Percentiles rank a stretch among this genome's conserved stretches.
These are phyloP conservation scores for Platycnemis pennipes DNA, from an alignment of 2,888 invertebrate genomes.

Conservation along the genomic window DNA sequence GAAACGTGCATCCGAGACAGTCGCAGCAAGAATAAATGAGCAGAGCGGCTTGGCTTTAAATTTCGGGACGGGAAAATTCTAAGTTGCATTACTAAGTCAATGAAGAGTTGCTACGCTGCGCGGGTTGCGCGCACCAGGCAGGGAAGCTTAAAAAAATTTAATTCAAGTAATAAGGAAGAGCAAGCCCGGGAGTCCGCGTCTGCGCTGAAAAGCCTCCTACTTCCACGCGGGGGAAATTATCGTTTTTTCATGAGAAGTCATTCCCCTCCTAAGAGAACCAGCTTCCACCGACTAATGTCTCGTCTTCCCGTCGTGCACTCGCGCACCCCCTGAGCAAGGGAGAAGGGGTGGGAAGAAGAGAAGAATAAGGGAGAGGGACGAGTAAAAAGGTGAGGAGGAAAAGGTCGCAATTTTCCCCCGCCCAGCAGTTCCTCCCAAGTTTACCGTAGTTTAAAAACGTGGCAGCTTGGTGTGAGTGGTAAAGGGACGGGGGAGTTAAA, in stretches of 20 bases:
- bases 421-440: conserved; percentile 24
- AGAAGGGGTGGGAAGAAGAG: not conserved
- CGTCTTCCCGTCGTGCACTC: not conserved
- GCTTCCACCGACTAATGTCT: conserved; percentile 24
- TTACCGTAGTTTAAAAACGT: conserved; percentile 33
- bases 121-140: not conserved
- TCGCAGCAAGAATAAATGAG: not conserved
- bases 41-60: not conserved
- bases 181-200: not conserved
- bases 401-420: conserved; percentile 11
- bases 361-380: not conserved
- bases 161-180: conserved; percentile 24
- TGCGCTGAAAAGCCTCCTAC: not conserved
- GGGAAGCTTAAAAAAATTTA: not conserved
- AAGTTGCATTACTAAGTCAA: not conserved
- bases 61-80: not conserved
- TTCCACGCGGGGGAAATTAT: conserved; percentile 32
- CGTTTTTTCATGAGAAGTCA: conserved; percentile 56
- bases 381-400: not conserved
- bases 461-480: not conserved
- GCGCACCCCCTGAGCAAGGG: not conserved
- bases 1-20: not conserved
- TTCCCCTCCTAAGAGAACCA: not conserved
- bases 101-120: not conserved
- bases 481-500: not conserved